phyloP scores from a whole-genome alignment of 2,797 vertebrate genomes.

The Lemur catta region DNA sequence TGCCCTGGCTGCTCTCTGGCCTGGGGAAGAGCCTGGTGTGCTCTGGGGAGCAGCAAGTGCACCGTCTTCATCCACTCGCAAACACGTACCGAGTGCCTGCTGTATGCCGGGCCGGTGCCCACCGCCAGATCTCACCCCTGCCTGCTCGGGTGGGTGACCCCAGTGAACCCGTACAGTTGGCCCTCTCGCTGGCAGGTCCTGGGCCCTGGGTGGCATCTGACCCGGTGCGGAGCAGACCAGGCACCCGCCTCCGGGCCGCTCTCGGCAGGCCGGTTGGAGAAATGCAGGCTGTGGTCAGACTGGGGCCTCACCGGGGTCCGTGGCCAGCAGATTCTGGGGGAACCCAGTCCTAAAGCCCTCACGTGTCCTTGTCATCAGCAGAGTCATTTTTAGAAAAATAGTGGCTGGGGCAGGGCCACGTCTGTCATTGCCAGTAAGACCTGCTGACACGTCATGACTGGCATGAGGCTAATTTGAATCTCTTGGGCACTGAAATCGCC shows the following conservation, averaged over 20 bases:
- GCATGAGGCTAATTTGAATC: not conserved
- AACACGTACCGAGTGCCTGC: not conserved
- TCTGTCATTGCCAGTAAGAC: conserved; percentile 75
- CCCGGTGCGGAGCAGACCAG: rapidly evolving
- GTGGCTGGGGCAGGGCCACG: conserved; percentile 47
- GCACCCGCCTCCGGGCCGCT: rapidly evolving
- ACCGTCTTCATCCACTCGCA: rapidly evolving
- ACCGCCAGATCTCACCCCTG: not conserved
- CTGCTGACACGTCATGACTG: rapidly evolving
- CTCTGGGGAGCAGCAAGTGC: rapidly evolving
- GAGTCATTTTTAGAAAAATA: conserved; percentile 56
- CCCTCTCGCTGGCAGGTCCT: rapidly evolving
- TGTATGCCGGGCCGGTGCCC: rapidly evolving
- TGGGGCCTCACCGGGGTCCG: rapidly evolving
- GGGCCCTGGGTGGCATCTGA: not conserved
- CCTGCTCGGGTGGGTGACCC: rapidly evolving
- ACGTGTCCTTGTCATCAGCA: conserved; percentile 68
- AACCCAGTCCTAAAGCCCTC: conserved; percentile 48
- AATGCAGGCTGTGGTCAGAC: not conserved
- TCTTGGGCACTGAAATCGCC: conserved; percentile 49
- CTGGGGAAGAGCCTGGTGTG: too few species aligned
- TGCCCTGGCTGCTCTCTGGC: not conserved
- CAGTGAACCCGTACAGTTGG: rapidly evolving
- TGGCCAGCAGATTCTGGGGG: not conserved
- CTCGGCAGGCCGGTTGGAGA: not conserved